A percentile compares a stretch with the other conserved stretches of the same genome.
Evolutionary conservation across 92 coral and sea anemone genomes (phyloP).

Genomic region (Diadumene lineata): DNA sequence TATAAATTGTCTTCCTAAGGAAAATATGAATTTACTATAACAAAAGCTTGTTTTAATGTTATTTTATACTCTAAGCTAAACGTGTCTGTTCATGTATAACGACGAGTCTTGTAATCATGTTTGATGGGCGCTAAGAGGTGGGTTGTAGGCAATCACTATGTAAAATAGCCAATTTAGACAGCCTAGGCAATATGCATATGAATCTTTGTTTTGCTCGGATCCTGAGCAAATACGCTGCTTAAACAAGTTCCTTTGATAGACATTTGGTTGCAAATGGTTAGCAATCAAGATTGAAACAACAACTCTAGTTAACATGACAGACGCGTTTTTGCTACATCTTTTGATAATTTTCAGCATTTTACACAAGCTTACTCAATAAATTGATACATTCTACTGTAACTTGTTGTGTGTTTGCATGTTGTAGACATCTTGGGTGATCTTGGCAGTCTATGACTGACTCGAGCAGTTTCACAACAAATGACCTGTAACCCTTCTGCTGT

Average conservation of each 20-base stretch:
- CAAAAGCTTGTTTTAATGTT: slow-evolving; percentile 50
- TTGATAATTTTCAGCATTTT: neutral
- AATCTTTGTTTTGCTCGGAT: slow-evolving; percentile 41
- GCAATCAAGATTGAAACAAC: slow-evolving; percentile 16
- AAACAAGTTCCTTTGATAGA: slow-evolving; percentile 46
- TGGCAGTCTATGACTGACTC: neutral
- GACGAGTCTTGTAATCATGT: slow-evolving; percentile 12
- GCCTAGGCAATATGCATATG: slow-evolving; percentile 42
- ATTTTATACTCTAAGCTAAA: slow-evolving; percentile 25
- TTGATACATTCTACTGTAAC: neutral
- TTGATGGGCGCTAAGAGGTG: slow-evolving; percentile 18
- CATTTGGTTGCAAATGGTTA: slow-evolving; percentile 33
- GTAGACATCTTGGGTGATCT: slow-evolving; percentile 29
- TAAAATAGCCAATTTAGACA: slow-evolving; percentile 29
- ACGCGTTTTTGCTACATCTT: neutral
- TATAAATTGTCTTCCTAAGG: slow-evolving; percentile 62
- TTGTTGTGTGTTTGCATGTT: neutral
- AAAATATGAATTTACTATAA: slow-evolving; percentile 40
- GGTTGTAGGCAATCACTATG: slow-evolving; percentile 27
- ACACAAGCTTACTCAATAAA: neutral
- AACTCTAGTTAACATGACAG: slow-evolving; percentile 18
- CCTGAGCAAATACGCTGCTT: slow-evolving; percentile 54
- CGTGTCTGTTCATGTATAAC: slow-evolving; percentile 44
- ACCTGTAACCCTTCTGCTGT: slow-evolving; percentile 21
- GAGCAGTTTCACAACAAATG: slow-evolving; percentile 18